Evolutionary conservation across 2,888 invertebrate species (phyloP).

Genomic region (Rapana venosa): DNA sequence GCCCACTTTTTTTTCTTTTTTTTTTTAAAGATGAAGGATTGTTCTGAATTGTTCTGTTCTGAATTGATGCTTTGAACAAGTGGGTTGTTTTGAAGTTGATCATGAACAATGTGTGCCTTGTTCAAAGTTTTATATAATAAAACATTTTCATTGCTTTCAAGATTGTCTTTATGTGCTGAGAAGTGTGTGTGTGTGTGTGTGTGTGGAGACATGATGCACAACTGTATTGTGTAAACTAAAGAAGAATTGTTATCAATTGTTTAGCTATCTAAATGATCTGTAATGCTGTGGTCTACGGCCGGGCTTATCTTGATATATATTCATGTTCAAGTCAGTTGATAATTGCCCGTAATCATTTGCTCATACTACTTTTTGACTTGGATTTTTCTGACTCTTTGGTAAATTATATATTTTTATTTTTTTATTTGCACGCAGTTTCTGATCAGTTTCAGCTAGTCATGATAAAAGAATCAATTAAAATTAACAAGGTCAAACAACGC

Average conservation of each 20-base stretch:
- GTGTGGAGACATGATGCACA: neutral
- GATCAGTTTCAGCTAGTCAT: too few relatives aligned
- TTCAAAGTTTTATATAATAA: neutral
- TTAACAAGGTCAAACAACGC: too few relatives aligned
- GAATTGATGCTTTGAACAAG: neutral
- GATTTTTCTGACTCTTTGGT: neutral
- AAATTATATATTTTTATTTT: too few relatives aligned
- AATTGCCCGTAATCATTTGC: neutral
- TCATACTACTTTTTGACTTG: neutral
- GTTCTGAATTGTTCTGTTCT: neutral
- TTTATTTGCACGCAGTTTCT: too few relatives aligned
- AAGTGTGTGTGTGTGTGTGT: neutral
- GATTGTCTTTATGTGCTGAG: neutral
- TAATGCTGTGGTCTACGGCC: neutral
- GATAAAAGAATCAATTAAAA: too few relatives aligned
- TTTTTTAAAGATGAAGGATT: neutral
- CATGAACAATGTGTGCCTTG: too few relatives aligned
- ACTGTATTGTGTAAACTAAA: neutral
- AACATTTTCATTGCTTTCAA: neutral
- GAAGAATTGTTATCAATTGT: neutral
- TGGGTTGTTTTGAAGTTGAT: neutral
- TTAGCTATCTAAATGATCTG: neutral
- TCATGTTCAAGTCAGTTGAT: neutral
- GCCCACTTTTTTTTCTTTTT: neutral
- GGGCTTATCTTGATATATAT: neutral